Conservation (phyloP, 2,113 vertebrate genomes). For the Amia ocellicauda region DNA sequence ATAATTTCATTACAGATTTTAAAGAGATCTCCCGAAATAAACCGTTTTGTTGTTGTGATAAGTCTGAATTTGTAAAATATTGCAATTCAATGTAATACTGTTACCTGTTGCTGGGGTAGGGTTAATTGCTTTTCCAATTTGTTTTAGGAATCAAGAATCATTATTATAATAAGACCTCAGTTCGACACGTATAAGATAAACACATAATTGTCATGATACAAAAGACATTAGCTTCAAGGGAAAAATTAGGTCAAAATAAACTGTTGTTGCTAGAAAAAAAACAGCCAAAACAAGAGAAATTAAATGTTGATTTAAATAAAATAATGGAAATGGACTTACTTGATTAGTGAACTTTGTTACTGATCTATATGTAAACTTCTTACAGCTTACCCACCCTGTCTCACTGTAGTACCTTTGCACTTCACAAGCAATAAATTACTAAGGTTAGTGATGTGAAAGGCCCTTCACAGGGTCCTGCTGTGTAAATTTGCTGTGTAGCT, state of each 20-base stretch:
- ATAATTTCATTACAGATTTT: no score
- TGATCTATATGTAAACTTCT: neutral
- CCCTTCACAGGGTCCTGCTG: slow-evolving; percentile 17
- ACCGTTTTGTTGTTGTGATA: no score
- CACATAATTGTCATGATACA: no score
- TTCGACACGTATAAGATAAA: slow-evolving; percentile 16
- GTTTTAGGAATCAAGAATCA: neutral
- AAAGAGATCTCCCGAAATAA: no score
- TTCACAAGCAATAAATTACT: slow-evolving; percentile 25
- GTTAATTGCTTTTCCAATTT: no score
- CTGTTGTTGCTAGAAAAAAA: no score
- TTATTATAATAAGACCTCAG: slow-evolving; percentile 17
- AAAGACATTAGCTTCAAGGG: neutral
- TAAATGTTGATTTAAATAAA: no score
- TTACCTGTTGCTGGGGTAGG: no score
- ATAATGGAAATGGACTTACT: no score
- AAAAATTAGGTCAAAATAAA: neutral
- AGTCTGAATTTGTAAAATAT: neutral
- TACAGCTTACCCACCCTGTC: neutral
- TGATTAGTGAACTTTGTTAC: neutral
- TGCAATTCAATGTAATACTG: neutral
- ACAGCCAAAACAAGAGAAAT: no score
- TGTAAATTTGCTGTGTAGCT: slow-evolving; percentile 3
- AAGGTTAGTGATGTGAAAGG: slow-evolving; percentile 17
- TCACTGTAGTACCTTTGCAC: neutral